Evolutionary conservation across 2,888 invertebrate genomes (phyloP).

Genomic region (Mythimna vitellina): DNA sequence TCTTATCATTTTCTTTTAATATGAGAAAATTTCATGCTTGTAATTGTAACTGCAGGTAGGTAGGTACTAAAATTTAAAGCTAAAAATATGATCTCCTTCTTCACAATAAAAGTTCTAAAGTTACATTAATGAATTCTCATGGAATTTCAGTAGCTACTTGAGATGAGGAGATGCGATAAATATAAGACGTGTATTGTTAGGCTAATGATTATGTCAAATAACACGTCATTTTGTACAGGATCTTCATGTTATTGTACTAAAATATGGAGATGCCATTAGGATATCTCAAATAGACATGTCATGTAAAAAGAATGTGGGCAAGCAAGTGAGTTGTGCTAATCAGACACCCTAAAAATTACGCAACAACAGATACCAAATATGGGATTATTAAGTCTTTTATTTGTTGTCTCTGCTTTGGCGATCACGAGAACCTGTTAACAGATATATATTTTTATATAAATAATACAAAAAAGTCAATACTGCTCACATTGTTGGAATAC

Average conservation of each 20-base stretch:
- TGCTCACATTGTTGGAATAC: neutral
- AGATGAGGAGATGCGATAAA: conserved; percentile 53
- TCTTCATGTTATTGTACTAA: conserved; percentile 31
- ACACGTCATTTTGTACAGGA: conserved; percentile 48
- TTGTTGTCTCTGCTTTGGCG: neutral
- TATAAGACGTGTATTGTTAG: conserved; percentile 53
- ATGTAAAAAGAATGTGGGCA: conserved; percentile 10
- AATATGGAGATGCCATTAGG: conserved; percentile 28
- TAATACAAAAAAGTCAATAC: neutral
- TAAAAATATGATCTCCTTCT: conserved; percentile 3
- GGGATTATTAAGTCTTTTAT: neutral
- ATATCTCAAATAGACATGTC: conserved; percentile 10
- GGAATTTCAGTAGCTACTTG: conserved; percentile 41
- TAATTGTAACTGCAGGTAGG: conserved; percentile 1
- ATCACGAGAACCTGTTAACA: neutral
- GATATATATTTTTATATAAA: neutral
- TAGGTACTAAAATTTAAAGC: conserved; percentile 5
- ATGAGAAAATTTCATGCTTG: neutral
- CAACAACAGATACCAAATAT: neutral
- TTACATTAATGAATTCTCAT: conserved; percentile 45
- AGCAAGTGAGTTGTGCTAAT: neutral
- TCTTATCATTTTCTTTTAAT: conserved; percentile 23
- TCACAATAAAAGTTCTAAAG: conserved; percentile 10
- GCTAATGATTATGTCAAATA: conserved; percentile 59
- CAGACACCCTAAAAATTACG: neutral